These are phyloP conservation scores for Channa striata DNA, from an alignment of 2,797 vertebrate species.

Conservation along the genomic window DNA sequence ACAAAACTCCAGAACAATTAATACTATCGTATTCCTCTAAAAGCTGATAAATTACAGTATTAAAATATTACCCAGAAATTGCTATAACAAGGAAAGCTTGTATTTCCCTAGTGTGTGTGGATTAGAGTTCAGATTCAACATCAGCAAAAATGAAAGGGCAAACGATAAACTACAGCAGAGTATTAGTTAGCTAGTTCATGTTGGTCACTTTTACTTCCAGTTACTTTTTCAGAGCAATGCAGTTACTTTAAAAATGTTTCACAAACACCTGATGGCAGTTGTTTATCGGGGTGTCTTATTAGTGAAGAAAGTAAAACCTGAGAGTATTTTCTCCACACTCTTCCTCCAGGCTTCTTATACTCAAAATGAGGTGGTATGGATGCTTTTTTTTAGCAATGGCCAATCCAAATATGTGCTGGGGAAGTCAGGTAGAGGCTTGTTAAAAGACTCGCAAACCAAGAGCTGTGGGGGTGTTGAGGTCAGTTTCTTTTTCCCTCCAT, in stretches of 20 bases:
- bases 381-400: background rate
- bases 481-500: slow-evolving; percentile 10
- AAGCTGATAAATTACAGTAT: background rate
- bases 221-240: background rate
- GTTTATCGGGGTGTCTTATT: background rate
- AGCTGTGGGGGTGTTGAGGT: slow-evolving; percentile 40
- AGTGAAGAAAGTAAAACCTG: background rate
- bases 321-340: background rate
- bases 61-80: background rate
- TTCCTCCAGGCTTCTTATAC: background rate
- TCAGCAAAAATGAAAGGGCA: background rate
- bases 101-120: slow-evolving; percentile 7
- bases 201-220: background rate
- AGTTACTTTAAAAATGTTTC: too few relatives aligned
- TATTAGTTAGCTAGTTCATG: background rate
- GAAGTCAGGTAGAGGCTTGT: slow-evolving; percentile 43
- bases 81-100: background rate
- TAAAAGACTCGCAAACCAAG: slow-evolving; percentile 31
- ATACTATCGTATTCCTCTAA: background rate
- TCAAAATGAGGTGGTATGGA: background rate
- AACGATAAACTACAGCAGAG: slow-evolving; percentile 2
- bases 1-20: background rate
- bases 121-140: slow-evolving; percentile 10
- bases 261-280: too few relatives aligned
- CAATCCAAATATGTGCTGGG: slow-evolving; percentile 10